Percentiles rank a stretch among this genome's conserved stretches.
Conservation (phyloP, 1,140 invertebrate species). For the Drosophila willistoni region DNA sequence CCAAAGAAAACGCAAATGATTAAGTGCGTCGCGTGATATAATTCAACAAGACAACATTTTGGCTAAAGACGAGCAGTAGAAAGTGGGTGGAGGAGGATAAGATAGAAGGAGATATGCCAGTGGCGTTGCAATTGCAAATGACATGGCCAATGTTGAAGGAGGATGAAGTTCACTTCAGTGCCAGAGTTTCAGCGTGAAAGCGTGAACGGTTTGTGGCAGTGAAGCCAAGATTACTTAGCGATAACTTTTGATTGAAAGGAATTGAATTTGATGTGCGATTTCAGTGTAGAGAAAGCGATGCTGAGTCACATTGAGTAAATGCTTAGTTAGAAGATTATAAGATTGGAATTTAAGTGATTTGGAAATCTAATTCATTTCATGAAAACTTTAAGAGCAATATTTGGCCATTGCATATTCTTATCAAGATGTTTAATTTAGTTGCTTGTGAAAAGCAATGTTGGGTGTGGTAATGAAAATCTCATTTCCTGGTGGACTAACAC, state of each 20-base stretch:
- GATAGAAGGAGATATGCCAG: background rate
- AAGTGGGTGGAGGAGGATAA: conserved; percentile 21
- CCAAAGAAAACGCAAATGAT: conserved; percentile 75
- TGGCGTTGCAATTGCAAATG: conserved; percentile 50
- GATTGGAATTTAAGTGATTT: conserved; percentile 2
- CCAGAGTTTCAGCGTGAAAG: conserved; percentile 26
- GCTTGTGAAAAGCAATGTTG: too few species aligned
- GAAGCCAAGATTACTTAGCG: conserved; percentile 21
- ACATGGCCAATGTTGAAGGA: conserved; percentile 60
- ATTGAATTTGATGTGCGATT: conserved; percentile 52
- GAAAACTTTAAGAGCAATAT: background rate
- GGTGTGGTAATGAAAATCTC: too few species aligned
- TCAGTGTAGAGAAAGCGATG: conserved; percentile 13
- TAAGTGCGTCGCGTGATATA: conserved; percentile 74
- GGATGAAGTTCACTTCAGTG: conserved; percentile 7
- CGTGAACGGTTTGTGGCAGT: conserved; percentile 44
- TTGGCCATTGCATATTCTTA: background rate
- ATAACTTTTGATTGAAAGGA: conserved; percentile 51
- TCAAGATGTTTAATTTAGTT: too few species aligned
- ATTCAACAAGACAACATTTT: conserved; percentile 73
- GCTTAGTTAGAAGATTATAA: background rate
- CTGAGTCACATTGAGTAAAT: conserved; percentile 14
- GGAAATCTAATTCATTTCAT: background rate
- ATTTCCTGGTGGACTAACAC: too few species aligned
- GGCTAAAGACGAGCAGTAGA: conserved; percentile 24